Conservation (phyloP, 1,140 invertebrate genomes). For the Periplaneta americana region DNA sequence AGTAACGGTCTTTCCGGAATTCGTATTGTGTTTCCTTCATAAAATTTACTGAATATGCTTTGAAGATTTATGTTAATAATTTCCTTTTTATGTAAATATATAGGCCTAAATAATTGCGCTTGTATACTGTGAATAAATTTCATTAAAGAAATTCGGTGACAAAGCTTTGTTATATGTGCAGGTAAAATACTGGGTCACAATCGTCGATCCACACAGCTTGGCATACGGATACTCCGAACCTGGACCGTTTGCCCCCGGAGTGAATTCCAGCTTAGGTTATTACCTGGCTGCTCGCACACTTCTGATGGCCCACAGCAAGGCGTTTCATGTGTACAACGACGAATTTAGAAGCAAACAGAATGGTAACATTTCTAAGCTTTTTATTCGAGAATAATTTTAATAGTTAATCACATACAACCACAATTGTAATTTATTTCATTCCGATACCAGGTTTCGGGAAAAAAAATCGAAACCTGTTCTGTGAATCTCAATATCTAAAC, state of each 20-base stretch:
- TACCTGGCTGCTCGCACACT: slow-evolving; percentile 22
- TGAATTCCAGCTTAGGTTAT: slow-evolving; percentile 13
- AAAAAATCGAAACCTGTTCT: background rate
- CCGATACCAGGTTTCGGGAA: background rate
- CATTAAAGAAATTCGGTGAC: too few species aligned
- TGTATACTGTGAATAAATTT: too few species aligned
- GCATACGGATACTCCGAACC: slow-evolving; percentile 24
- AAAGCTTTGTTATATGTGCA: too few species aligned
- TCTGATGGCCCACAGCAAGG: slow-evolving; percentile 20
- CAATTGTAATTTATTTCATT: background rate
- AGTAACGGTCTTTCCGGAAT: too few species aligned
- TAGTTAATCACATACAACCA: background rate
- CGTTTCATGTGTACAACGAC: slow-evolving; percentile 22
- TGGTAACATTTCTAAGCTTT: too few species aligned
- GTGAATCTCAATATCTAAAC: too few species aligned
- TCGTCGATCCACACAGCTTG: slow-evolving; percentile 28
- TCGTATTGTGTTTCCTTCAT: too few species aligned
- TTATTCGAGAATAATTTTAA: background rate
- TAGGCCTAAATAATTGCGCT: too few species aligned
- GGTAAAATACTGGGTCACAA: slow-evolving; percentile 28
- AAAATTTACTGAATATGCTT: too few species aligned
- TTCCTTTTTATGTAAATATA: too few species aligned
- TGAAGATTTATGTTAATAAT: too few species aligned
- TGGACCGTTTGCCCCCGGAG: slow-evolving; percentile 14
- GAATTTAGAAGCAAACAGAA: slow-evolving; percentile 14